These are phyloP conservation scores for Leptobrachium ailaonicum DNA, from an alignment of 2,113 vertebrate species.

Conservation along the genomic window DNA sequence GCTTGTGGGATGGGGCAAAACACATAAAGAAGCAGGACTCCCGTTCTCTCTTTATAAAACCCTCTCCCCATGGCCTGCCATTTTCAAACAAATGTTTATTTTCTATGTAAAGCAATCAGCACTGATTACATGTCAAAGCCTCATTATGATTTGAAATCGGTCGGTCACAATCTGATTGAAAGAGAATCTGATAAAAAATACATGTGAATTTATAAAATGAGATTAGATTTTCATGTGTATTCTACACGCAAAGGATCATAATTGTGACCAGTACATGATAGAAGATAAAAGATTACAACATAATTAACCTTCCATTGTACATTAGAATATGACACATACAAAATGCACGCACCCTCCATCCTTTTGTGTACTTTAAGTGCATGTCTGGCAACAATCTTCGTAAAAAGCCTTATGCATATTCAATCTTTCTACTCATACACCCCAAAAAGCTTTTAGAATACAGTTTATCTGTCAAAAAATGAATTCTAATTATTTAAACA, in stretches of 20 bases:
- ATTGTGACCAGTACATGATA: neutral
- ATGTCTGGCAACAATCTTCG: constrained; percentile 22
- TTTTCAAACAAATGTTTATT: no score
- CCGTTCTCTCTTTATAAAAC: no score
- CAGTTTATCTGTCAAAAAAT: constrained; percentile 29
- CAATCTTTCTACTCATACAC: neutral
- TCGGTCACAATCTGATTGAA: neutral
- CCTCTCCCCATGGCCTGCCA: no score
- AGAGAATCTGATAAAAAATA: neutral
- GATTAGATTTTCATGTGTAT: neutral
- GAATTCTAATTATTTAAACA: constrained; percentile 23
- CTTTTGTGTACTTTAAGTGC: constrained; percentile 17
- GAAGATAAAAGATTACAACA: neutral
- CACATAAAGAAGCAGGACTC: no score
- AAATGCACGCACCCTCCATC: neutral
- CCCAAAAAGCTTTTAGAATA: constrained; percentile 38
- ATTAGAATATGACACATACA: constrained; percentile 7
- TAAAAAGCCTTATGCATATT: constrained; percentile 30
- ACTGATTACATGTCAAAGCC: neutral
- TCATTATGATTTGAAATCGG: neutral
- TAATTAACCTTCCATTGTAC: neutral
- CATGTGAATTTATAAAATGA: neutral
- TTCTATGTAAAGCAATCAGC: no score
- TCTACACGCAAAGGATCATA: neutral
- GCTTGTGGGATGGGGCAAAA: no score